These are phyloP conservation scores for Acheta domesticus DNA, from an alignment of 2,888 invertebrate species.

Conservation along the genomic window DNA sequence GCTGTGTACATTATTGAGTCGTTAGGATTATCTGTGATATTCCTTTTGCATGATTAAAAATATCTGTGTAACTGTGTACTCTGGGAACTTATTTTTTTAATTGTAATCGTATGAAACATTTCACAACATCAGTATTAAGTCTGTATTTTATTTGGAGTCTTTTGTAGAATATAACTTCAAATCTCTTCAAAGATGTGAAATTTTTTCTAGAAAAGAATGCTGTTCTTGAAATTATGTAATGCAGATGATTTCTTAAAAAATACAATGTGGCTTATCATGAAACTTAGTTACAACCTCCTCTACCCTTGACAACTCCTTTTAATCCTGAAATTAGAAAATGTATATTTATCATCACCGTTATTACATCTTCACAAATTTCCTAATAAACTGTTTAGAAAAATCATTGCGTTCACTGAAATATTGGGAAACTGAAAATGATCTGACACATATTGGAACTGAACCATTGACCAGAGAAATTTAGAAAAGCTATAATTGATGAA, in stretches of 20 bases:
- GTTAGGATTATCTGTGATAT: conserved; percentile 9
- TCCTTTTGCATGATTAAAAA: conserved; percentile 5
- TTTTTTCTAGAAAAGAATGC: background rate
- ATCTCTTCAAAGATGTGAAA: background rate
- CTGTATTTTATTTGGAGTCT: background rate
- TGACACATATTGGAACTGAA: no score
- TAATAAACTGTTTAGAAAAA: no score
- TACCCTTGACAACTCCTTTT: no score
- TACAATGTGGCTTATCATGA: background rate
- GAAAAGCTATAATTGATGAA: no score
- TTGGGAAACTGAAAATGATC: no score
- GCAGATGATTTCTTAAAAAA: background rate
- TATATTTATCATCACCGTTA: no score
- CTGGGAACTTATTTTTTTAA: background rate
- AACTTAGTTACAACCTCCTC: no score
- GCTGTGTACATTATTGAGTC: background rate
- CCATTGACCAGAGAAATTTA: no score
- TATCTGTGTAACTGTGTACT: background rate
- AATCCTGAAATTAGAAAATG: no score
- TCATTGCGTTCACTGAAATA: no score
- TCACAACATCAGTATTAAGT: background rate
- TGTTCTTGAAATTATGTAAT: background rate
- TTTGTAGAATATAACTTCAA: background rate
- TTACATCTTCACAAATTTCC: no score
- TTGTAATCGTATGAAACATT: background rate